These are phyloP conservation scores for Rhabditophanes sp. DNA, from an alignment of 2,888 invertebrate species.

Conservation along the genomic window DNA sequence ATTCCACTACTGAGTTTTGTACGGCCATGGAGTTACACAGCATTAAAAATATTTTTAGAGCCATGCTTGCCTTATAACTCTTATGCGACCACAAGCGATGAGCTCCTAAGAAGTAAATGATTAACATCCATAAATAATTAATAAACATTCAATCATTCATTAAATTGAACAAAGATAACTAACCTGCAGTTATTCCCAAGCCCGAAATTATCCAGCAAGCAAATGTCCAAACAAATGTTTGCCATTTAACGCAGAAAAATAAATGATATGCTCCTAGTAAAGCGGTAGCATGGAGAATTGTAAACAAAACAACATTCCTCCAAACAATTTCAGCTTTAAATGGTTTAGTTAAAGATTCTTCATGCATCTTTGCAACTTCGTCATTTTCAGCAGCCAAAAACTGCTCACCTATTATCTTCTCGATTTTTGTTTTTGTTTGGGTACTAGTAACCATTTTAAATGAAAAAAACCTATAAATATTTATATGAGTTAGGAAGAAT, in stretches of 20 bases:
- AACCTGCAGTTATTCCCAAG: conserved; percentile 77
- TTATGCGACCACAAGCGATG: conserved; percentile 89
- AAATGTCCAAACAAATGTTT: conserved; percentile 28
- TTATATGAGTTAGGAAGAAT: neutral
- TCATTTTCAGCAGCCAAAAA: conserved; percentile 25
- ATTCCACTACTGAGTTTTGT: conserved; percentile 64
- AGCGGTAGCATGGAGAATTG: conserved; percentile 31
- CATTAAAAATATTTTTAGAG: conserved; percentile 63
- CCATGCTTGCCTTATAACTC: conserved; percentile 74
- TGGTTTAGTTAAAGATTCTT: conserved; percentile 8
- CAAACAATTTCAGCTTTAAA: conserved; percentile 34
- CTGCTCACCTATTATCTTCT: conserved; percentile 12
- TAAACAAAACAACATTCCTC: conserved; percentile 36
- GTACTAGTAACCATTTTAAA: conserved; percentile 13
- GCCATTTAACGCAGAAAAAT: conserved; percentile 32
- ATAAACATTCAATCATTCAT: too few relatives aligned
- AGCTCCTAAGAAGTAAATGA: too few relatives aligned
- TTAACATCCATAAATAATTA: too few relatives aligned
- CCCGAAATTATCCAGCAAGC: conserved; percentile 52
- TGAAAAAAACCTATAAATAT: conserved; percentile 2
- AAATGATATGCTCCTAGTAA: conserved; percentile 31
- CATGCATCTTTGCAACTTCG: conserved; percentile 18
- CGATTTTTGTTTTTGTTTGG: conserved; percentile 8
- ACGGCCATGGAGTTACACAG: conserved; percentile 69
- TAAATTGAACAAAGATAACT: too few relatives aligned